A percentile compares a stretch with the other conserved stretches of the same genome.
These are phyloP conservation scores for Tribolium castaneum DNA, from an alignment of 1,140 invertebrate species.

Conservation along the genomic window DNA sequence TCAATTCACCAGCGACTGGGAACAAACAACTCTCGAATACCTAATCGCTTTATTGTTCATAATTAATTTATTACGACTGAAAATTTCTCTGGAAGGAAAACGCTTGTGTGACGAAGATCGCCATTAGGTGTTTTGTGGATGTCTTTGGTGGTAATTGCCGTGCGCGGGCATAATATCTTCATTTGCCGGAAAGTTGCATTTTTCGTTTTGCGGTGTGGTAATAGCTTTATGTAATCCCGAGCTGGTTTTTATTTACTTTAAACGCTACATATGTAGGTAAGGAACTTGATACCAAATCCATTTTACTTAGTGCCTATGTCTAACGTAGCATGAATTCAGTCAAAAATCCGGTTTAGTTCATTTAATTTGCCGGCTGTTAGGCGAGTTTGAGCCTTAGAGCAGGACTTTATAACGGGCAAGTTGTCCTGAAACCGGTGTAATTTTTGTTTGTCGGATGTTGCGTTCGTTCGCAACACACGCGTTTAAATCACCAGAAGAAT, in stretches of 20 bases:
- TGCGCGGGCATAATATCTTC: too few species aligned
- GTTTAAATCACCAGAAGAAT: slow-evolving; percentile 29
- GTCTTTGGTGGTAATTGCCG: too few species aligned
- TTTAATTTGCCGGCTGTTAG: neutral
- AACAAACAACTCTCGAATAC: neutral
- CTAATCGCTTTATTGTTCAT: slow-evolving; percentile 10
- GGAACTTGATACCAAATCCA: slow-evolving; percentile 44
- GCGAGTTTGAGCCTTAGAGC: slow-evolving; percentile 6
- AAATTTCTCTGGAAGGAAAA: too few species aligned
- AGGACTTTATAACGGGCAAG: neutral
- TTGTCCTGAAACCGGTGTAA: slow-evolving; percentile 9
- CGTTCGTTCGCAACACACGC: slow-evolving; percentile 28
- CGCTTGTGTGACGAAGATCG: too few species aligned
- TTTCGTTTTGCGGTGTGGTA: too few species aligned
- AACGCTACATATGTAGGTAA: slow-evolving; percentile 46
- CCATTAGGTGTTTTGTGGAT: too few species aligned
- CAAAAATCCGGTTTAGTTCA: slow-evolving; percentile 42
- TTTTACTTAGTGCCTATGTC: slow-evolving; percentile 35
- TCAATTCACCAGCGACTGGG: neutral
- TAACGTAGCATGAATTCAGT: slow-evolving; percentile 37
- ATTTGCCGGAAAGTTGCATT: too few species aligned
- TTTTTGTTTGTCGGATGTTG: slow-evolving; percentile 19
- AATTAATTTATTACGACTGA: slow-evolving; percentile 27
- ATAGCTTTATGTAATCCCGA: neutral
- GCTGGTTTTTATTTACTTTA: slow-evolving; percentile 36